Evolutionary conservation across 2,113 vertebrate genomes (phyloP).

Genomic region (Mesembrinibis cayennensis): DNA sequence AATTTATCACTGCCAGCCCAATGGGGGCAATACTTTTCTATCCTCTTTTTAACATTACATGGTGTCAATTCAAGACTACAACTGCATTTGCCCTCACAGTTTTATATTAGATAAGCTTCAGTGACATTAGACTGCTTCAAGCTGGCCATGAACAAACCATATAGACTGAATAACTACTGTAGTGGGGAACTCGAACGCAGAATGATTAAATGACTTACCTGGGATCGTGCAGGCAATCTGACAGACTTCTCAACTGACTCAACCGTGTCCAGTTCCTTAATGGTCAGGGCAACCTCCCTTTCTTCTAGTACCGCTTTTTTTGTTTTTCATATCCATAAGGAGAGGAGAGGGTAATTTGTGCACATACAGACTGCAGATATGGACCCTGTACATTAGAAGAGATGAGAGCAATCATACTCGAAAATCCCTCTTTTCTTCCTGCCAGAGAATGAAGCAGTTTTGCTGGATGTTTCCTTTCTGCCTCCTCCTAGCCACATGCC

Average conservation of each 20-base stretch:
- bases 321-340: not conserved
- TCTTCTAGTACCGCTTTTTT: not conserved
- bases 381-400: not conserved
- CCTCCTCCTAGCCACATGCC: not conserved
- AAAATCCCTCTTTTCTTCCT: not conserved
- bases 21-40: not conserved
- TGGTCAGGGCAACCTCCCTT: not conserved
- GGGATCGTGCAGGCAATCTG: not conserved
- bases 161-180: not conserved
- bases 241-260: not conserved
- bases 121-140: not conserved
- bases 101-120: not conserved
- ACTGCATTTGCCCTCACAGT: not conserved
- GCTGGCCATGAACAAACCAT: not conserved
- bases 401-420: not conserved
- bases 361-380: not conserved
- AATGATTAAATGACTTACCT: not conserved
- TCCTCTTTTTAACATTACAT: not conserved
- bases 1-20: conserved; percentile 2
- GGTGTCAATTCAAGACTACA: not conserved
- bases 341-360: not conserved
- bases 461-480: not conserved
- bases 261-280: not conserved
- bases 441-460: not conserved
- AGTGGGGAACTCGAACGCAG: not conserved